Conservation (phyloP, 2,113 vertebrate species). For the Oncorhynchus nerka region DNA sequence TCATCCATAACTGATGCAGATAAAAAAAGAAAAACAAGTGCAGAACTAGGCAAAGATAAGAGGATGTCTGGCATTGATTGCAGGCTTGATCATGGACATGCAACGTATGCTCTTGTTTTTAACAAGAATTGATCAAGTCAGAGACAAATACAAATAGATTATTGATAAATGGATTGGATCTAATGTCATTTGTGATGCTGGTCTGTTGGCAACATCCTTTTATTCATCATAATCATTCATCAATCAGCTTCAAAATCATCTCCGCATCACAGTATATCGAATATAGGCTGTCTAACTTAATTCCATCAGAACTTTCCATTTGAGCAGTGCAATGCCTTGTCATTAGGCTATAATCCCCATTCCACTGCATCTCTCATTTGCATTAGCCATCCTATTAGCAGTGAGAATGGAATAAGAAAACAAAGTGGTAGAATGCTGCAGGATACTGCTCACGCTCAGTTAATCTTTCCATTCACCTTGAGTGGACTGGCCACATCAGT, state of each 20-base stretch:
- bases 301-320: background rate
- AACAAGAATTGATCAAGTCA: background rate
- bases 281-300: background rate
- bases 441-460: conserved; percentile 47
- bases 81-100: background rate
- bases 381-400: conserved; percentile 59
- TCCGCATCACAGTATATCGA: background rate
- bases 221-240: background rate
- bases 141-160: no score
- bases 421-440: conserved; percentile 42
- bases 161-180: no score
- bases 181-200: background rate
- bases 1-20: background rate
- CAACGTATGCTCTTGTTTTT: background rate
- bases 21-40: background rate
- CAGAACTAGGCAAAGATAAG: background rate
- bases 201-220: background rate
- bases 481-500: conserved; percentile 38
- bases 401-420: conserved; percentile 35
- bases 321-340: conserved; percentile 18
- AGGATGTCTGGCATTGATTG: background rate
- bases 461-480: conserved; percentile 54
- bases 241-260: background rate
- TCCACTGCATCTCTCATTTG: conserved; percentile 36
- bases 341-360: conserved; percentile 49